phyloP scores from a whole-genome alignment of 2,797 vertebrate genomes.

The Bradypodion ventrale region DNA sequence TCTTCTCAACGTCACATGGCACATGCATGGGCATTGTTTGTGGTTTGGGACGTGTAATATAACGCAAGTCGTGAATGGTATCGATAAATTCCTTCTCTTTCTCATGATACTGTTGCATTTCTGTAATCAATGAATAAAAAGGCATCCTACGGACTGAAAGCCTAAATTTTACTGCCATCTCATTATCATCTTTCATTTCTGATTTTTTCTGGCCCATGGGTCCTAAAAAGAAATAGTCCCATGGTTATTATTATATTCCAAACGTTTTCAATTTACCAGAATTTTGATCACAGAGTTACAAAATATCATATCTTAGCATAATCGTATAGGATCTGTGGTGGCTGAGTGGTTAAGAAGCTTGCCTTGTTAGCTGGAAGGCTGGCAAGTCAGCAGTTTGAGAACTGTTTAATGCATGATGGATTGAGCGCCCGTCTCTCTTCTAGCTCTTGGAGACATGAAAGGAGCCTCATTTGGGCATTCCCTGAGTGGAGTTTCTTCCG shows the following conservation, averaged over 20 bases:
- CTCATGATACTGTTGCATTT: constrained; percentile 42
- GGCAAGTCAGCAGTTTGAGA: too few relatives aligned
- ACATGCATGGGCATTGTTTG: background rate
- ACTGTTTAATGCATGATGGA: too few relatives aligned
- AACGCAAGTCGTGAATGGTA: constrained; percentile 42
- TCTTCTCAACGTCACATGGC: constrained; percentile 28
- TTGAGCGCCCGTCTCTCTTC: too few relatives aligned
- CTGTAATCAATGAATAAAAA: constrained; percentile 50
- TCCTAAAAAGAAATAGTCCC: constrained; percentile 26
- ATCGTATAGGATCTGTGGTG: too few relatives aligned
- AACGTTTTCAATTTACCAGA: background rate
- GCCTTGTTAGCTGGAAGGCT: too few relatives aligned
- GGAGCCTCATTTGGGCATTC: too few relatives aligned
- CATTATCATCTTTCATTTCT: constrained; percentile 22
- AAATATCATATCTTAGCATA: background rate
- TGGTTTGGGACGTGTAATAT: background rate
- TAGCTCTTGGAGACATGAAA: too few relatives aligned
- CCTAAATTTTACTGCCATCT: constrained; percentile 39
- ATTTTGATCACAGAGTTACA: background rate
- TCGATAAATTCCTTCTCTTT: constrained; percentile 39
- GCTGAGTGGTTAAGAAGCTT: too few relatives aligned
- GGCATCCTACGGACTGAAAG: constrained; percentile 60
- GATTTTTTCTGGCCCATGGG: constrained; percentile 7
- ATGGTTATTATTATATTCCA: background rate
- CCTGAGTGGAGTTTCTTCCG: too few relatives aligned